Conservation (phyloP, 1,140 invertebrate genomes). For the Achatina immaculata region DNA sequence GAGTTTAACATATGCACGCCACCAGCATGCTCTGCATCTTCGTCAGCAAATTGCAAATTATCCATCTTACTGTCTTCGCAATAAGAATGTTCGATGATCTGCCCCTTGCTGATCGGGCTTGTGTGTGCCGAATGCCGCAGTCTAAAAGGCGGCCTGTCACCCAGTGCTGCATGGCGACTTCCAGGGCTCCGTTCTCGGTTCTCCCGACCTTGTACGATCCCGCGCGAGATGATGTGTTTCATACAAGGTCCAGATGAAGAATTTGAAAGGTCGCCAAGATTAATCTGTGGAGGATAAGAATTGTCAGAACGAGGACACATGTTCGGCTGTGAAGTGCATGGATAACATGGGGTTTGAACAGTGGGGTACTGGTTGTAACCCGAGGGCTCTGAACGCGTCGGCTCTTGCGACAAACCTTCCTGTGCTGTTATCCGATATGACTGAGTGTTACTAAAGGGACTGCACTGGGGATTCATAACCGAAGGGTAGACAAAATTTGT, state of each 20-base stretch:
- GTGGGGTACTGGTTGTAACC: background rate
- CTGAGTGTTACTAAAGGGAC: no score
- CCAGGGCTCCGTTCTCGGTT: background rate
- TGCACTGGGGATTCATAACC: no score
- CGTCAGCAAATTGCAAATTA: background rate
- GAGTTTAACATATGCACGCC: background rate
- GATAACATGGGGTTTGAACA: background rate
- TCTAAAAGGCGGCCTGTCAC: no score
- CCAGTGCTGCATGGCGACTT: no score
- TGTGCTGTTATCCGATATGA: background rate
- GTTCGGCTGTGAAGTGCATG: background rate
- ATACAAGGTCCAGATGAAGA: background rate
- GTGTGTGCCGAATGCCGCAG: background rate
- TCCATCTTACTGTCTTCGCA: background rate
- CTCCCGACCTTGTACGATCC: background rate
- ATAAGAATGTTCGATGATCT: background rate
- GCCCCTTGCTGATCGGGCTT: background rate
- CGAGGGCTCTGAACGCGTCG: background rate
- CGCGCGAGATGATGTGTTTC: background rate
- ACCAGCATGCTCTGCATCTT: background rate
- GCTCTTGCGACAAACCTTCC: background rate
- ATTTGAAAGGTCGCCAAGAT: background rate
- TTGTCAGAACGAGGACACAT: background rate
- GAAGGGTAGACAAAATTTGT: background rate
- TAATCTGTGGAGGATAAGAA: background rate